These are phyloP conservation scores for Chironomus tentans DNA, from an alignment of 2,888 invertebrate genomes.

Conservation along the genomic window DNA sequence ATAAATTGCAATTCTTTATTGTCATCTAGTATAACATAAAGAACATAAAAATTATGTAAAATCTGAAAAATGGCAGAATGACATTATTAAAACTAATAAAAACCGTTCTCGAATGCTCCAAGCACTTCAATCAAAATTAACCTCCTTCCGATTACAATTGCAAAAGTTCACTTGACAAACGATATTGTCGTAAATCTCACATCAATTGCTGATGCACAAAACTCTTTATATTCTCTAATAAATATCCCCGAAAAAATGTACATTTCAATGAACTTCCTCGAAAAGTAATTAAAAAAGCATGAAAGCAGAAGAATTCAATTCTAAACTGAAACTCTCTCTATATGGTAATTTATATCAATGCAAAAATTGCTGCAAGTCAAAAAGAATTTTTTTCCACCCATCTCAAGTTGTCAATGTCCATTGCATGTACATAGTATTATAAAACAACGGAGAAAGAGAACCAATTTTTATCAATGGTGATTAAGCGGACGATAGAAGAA, in stretches of 20 bases:
- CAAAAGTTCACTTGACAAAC: too few relatives aligned
- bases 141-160: too few relatives aligned
- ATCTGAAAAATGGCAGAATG: too few relatives aligned
- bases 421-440: not conserved
- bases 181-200: too few relatives aligned
- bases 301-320: not conserved
- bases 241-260: not conserved
- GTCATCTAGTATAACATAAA: too few relatives aligned
- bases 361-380: not conserved
- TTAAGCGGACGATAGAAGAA: not conserved
- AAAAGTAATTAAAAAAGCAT: not conserved
- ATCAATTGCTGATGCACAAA: not conserved
- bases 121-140: too few relatives aligned
- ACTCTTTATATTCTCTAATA: not conserved
- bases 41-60: too few relatives aligned
- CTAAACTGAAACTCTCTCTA: not conserved
- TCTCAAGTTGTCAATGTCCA: not conserved
- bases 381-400: not conserved
- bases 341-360: not conserved
- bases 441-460: not conserved
- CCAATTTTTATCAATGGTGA: constrained; percentile 1
- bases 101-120: too few relatives aligned
- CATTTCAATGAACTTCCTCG: not conserved
- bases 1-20: too few relatives aligned
- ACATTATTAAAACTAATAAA: too few relatives aligned